phyloP scores from a whole-genome alignment of 2,888 invertebrate genomes.

The Cosmopolites sordidus region DNA sequence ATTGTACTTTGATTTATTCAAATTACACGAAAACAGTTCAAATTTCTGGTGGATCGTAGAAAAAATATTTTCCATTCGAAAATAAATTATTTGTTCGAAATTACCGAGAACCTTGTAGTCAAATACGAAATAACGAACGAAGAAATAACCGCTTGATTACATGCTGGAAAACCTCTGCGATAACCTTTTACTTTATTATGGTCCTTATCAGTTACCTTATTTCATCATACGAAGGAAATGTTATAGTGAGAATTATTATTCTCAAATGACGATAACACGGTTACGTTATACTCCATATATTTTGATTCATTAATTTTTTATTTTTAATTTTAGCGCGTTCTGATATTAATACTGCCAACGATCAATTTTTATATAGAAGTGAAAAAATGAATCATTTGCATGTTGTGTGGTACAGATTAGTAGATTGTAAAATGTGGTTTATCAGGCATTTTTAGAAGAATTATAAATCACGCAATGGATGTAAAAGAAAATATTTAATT shows the following conservation, averaged over 20 bases:
- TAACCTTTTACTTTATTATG: constrained; percentile 24
- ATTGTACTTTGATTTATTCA: neutral
- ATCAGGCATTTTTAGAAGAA: too few relatives aligned
- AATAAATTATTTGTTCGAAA: constrained; percentile 4
- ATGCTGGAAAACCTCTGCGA: constrained; percentile 24
- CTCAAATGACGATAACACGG: constrained; percentile 16
- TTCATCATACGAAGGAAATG: constrained; percentile 24
- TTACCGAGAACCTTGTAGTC: constrained; percentile 22
- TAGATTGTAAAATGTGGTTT: too few relatives aligned
- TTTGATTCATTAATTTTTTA: neutral
- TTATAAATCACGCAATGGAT: too few relatives aligned
- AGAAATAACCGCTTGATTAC: constrained; percentile 14
- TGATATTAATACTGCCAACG: too few relatives aligned
- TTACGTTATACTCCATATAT: constrained; percentile 7
- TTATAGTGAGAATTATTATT: constrained; percentile 21
- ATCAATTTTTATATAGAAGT: too few relatives aligned
- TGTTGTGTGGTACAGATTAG: too few relatives aligned
- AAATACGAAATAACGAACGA: constrained; percentile 19
- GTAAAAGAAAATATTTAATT: too few relatives aligned
- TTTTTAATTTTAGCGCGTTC: neutral
- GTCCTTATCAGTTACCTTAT: constrained; percentile 27
- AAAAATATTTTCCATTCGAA: neutral
- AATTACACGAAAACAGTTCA: neutral
- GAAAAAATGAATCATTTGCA: too few relatives aligned
- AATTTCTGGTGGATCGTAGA: constrained; percentile 1